Evolutionary conservation across 2,113 vertebrate species (phyloP), one percentile per base, ranked within the genome.

Genomic region (Pungitius pungitius): DNA sequence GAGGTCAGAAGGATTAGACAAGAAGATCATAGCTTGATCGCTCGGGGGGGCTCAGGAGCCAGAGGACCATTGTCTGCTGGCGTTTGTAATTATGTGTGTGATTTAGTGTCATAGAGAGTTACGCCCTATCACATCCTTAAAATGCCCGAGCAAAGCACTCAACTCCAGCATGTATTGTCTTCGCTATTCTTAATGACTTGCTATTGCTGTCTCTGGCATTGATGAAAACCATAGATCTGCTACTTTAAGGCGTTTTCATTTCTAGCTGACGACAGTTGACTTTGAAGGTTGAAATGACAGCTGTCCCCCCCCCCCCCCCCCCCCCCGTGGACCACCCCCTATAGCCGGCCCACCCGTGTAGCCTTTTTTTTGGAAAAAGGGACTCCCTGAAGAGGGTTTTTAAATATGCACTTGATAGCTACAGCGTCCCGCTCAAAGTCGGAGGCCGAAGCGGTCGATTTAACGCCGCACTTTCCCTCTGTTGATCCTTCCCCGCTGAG

Each of bases 1-100:
- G 52, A 78, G 75, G 80, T 76, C 75, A 56, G n/a, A 64, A 37
- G 72, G 75, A 85, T 88, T 82, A 90, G 52, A 60, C 30, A 43
- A 47, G 69, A 76, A 52, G 73, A 75, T 82, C 75, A 66, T 51
- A 83, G 60, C 14, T 66, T 43, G 60, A 81, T 81, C 67, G 74
- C 56, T 75, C 13, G 1, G 11, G 15, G n/a, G 61, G 51, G 35
- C 80, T 75, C 55, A 62, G 24, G 57, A 45, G 47, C 60, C 54
- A 56, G 35, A 54, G 15, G 18, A 24, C 47, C 45, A 71, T 63
- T 58, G 43, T 24, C 26, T 37, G 20, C 27, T 64, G 33, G 63
- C 54, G 33, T 57, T 63, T 49, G 62, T 49, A 47, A 49, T 33
- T 49, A 33, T 27, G 18, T 17, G 62, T 6, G 55, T 14, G 66